Conservation (phyloP, 2,888 invertebrate genomes). For the Magallana nippona region DNA sequence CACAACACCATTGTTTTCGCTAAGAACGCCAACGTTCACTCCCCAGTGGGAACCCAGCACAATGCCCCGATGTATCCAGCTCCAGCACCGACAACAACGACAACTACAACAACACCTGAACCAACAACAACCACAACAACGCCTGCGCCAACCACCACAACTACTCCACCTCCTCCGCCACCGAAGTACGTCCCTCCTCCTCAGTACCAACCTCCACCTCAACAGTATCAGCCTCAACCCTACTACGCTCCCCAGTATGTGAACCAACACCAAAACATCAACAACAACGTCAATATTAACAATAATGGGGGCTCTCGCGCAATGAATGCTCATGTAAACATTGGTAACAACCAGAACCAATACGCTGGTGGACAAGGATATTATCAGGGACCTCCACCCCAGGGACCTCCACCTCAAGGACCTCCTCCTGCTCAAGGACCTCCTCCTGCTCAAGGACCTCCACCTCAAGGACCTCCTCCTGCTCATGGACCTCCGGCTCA, state of each 20-base stretch:
- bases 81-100: not conserved
- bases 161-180: not conserved
- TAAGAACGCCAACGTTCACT: constrained; percentile 38
- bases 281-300: constrained; percentile 10
- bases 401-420: not conserved
- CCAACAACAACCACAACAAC: constrained; percentile 6
- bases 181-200: constrained; percentile 8
- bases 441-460: not conserved
- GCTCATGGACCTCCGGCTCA: not conserved
- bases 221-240: not conserved
- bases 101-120: not conserved
- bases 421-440: not conserved
- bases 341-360: constrained; percentile 7
- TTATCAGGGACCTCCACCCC: constrained; percentile 1
- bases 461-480: not conserved
- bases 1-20: constrained; percentile 36
- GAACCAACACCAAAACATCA: constrained; percentile 22
- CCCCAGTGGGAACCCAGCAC: constrained; percentile 38
- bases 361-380: not conserved
- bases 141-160: not conserved
- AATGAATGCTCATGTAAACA: constrained; percentile 10
- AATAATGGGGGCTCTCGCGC: not conserved
- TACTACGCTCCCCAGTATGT: not conserved
- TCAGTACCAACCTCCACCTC: not conserved
- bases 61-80: constrained; percentile 18